A percentile compares a stretch with the other conserved stretches of the same genome.
phyloP scores from a whole-genome alignment of 2,113 vertebrate genomes.

The Tympanuchus pallidicinctus region DNA sequence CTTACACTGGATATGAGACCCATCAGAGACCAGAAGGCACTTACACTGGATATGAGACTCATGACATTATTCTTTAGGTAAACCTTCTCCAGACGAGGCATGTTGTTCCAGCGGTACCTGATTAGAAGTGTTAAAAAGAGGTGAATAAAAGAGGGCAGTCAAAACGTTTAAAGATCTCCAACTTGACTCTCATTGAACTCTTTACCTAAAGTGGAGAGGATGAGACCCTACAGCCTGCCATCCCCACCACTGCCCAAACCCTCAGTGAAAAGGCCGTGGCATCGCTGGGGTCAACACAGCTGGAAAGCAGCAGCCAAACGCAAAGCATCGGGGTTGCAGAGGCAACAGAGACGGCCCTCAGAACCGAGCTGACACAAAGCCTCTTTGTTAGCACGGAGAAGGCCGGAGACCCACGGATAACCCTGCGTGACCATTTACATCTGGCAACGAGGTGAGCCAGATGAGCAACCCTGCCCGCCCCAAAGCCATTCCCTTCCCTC shows the following conservation, averaged over 20 bases:
- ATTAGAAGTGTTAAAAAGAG: neutral
- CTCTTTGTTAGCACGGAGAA: neutral
- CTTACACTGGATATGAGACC: constrained; percentile 86
- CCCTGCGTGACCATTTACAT: neutral
- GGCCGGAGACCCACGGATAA: neutral
- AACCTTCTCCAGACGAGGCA: constrained; percentile 91
- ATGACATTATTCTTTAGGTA: constrained; percentile 94
- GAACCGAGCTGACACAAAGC: constrained; percentile 22
- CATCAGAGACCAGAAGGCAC: constrained; percentile 76
- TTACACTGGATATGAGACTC: constrained; percentile 88
- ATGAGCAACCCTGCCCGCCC: neutral
- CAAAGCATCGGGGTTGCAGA: constrained; percentile 18
- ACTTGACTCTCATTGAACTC: neutral
- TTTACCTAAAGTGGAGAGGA: neutral
- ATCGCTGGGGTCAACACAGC: neutral
- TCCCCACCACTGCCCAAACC: neutral
- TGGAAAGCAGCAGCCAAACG: neutral
- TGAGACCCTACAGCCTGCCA: neutral
- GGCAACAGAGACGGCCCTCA: neutral
- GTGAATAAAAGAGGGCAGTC: neutral
- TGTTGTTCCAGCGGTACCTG: constrained; percentile 95
- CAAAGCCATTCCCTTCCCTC: too few species aligned
- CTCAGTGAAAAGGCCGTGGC: neutral
- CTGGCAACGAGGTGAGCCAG: neutral
- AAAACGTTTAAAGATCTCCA: neutral